Base-by-base conservation (phyloP, 2,797 vertebrate genomes). In the Ibycter americanus region DNA sequence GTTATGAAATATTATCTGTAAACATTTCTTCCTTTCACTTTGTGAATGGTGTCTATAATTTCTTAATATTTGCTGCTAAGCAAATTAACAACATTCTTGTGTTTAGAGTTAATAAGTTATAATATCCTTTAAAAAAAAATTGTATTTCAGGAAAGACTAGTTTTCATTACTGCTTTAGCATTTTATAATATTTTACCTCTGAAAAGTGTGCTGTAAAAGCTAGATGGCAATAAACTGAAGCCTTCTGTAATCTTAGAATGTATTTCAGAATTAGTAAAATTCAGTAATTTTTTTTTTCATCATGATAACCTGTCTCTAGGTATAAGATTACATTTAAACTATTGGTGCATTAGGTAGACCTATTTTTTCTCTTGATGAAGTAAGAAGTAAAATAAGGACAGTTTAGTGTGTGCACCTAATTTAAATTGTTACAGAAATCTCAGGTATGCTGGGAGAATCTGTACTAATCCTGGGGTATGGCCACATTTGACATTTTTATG, bases 11-110 rank as follows among this genome's bases (percentile, higher is more conserved):
- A 94, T 55, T 79, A 49, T 40, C 62, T 56, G 51, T 83, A 66
- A 92, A 96, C 95, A 65, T 14, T 73, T 54, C 49, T 83, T 80
- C 54, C 38, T 73, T 96, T 94, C 46, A 70, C 42, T 83, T 61
- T 74, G 16, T 54, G 34, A 74, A 59, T 34, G 14, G 5, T 22
- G 15, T 61, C 56, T 80, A 61, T 74, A 67, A 61, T 66, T n/a
- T 79, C 14, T 70, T 81, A n/a, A 44, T 90, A 74, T 62, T 51
- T 83, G 19, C 58, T 86, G 51, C n/a, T 62, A 89, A 86, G 21
- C 19, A 86, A 65, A 72, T n/a, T 27, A 65, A 3, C 23, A 79
- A 58, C 6, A 66, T 72, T 49, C 78, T 55, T 84, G 14, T 56
- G 7, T 54, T 81, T 67, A 26, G 32, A 67, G 11, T 40, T 80